Conservation (phyloP, 2,888 invertebrate species). For the Agrotis segetum region DNA sequence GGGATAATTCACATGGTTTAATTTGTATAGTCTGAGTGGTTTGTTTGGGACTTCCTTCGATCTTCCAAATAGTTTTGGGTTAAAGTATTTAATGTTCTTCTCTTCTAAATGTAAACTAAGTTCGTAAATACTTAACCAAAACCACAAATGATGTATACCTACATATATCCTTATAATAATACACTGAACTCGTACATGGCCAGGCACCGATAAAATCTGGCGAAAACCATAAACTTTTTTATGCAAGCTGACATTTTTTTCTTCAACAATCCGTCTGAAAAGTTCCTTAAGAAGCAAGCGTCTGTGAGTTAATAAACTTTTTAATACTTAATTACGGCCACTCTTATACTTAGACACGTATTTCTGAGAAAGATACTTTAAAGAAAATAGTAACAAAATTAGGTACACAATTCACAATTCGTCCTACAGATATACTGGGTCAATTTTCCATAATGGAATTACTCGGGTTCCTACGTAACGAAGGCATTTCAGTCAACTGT, state of each 20-base stretch:
- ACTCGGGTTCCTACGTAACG: conserved; percentile 32
- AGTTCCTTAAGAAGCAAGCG: conserved; percentile 54
- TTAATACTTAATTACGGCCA: conserved; percentile 51
- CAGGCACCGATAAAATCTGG: conserved; percentile 19
- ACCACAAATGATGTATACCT: conserved; percentile 32
- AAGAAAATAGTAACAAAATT: neutral
- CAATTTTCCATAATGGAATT: conserved; percentile 31
- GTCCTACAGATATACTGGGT: conserved; percentile 15
- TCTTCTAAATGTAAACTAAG: conserved; percentile 1
- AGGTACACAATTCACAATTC: neutral
- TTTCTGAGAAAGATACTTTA: neutral
- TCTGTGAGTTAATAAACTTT: conserved; percentile 56
- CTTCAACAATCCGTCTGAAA: conserved; percentile 55
- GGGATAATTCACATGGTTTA: conserved; percentile 66
- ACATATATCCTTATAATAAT: neutral
- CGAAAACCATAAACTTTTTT: conserved; percentile 38
- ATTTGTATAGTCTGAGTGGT: conserved; percentile 62
- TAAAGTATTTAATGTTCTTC: conserved; percentile 40
- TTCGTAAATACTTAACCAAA: conserved; percentile 29
- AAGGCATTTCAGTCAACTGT: conserved; percentile 42
- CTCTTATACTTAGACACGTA: conserved; percentile 15
- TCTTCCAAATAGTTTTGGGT: conserved; percentile 53
- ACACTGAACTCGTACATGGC: neutral
- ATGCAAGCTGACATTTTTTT: conserved; percentile 47
- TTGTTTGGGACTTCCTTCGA: conserved; percentile 50